Percentiles rank a stretch among this genome's conserved stretches.
These are phyloP conservation scores for Eugnorisma glareosa DNA, from an alignment of 2,888 invertebrate genomes.

Conservation along the genomic window DNA sequence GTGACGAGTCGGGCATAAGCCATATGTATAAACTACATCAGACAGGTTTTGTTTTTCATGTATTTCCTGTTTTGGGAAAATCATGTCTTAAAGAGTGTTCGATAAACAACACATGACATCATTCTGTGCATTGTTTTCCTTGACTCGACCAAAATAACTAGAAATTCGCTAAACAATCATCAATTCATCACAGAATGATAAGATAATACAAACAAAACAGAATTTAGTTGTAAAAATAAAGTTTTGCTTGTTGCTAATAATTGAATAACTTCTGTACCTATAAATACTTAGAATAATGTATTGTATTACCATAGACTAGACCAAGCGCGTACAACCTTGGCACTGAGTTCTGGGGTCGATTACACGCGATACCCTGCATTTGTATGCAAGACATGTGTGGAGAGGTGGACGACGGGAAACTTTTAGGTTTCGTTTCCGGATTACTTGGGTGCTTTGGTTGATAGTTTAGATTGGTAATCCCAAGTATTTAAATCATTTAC, in stretches of 20 bases:
- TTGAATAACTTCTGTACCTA: background rate
- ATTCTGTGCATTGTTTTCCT: slow-evolving; percentile 1
- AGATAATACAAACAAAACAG: slow-evolving; percentile 28
- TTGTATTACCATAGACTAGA: slow-evolving; percentile 55
- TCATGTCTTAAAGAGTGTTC: background rate
- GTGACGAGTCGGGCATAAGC: no score
- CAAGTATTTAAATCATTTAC: background rate
- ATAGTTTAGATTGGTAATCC: slow-evolving; percentile 13
- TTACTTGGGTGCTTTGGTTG: slow-evolving; percentile 39
- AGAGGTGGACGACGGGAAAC: slow-evolving; percentile 67
- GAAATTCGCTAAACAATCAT: slow-evolving; percentile 16
- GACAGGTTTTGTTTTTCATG: background rate
- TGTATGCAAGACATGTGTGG: slow-evolving; percentile 67
- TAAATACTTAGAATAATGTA: slow-evolving; percentile 7
- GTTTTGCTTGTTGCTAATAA: background rate
- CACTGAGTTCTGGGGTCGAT: slow-evolving; percentile 72
- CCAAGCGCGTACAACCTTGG: slow-evolving; percentile 69
- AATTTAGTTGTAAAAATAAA: background rate
- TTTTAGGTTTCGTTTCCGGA: slow-evolving; percentile 71
- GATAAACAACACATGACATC: background rate
- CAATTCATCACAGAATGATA: slow-evolving; percentile 26
- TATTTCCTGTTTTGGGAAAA: background rate
- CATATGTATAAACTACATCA: background rate
- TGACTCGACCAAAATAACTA: slow-evolving; percentile 6
- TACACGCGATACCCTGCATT: slow-evolving; percentile 67